These are phyloP conservation scores for Stegophylla sp. DNA, from an alignment of 2,888 invertebrate genomes.

Conservation along the genomic window DNA sequence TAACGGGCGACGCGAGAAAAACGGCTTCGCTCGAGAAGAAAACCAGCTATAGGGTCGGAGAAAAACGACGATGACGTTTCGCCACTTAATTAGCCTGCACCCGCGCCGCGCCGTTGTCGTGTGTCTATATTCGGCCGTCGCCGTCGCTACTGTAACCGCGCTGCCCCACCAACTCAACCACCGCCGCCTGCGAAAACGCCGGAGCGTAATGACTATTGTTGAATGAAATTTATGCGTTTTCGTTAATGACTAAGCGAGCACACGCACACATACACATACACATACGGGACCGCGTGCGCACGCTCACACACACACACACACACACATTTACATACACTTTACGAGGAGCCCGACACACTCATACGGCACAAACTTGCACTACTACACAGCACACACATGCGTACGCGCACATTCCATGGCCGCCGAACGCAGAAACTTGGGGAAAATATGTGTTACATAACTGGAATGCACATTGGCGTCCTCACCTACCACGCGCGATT, in stretches of 20 bases:
- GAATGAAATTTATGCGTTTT: conserved; percentile 55
- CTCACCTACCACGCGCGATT: background rate
- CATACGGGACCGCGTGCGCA: background rate
- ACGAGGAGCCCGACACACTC: no score
- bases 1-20: background rate
- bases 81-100: background rate
- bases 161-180: background rate
- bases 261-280: background rate
- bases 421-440: background rate
- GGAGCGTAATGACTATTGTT: conserved; percentile 35
- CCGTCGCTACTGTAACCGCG: no score
- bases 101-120: conserved; percentile 2
- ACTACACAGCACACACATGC: background rate
- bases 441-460: conserved; percentile 16
- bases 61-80: background rate
- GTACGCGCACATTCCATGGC: background rate
- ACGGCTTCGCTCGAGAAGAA: background rate
- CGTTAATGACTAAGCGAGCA: background rate
- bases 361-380: background rate
- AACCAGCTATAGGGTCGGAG: background rate
- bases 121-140: background rate
- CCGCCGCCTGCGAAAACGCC: conserved; percentile 10
- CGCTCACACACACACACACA: background rate
- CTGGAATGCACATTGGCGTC: background rate
- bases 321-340: background rate